These are phyloP conservation scores for Melopsittacus undulatus DNA, from an alignment of 2,797 vertebrate genomes.

Conservation along the genomic window DNA sequence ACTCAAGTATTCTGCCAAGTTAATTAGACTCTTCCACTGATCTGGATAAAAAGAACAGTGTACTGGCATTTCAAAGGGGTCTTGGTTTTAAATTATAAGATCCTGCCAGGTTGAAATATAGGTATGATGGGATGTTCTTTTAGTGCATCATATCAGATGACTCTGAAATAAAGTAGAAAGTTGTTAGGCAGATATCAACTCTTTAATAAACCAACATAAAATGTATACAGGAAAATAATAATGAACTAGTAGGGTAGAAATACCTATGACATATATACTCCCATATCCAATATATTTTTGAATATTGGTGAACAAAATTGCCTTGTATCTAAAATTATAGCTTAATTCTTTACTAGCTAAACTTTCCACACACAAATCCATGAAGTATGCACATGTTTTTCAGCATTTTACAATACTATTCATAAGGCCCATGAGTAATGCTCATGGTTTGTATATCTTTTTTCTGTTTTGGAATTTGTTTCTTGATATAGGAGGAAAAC, in stretches of 20 bases:
- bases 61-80: not conserved
- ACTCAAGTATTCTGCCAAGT: conserved; percentile 66
- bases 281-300: not conserved
- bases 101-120: not conserved
- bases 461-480: not conserved
- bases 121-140: not conserved
- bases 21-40: conserved; percentile 65
- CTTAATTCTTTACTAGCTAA: not conserved
- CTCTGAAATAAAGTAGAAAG: not conserved
- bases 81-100: not conserved
- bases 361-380: not conserved
- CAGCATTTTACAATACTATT: not conserved
- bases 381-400: not conserved
- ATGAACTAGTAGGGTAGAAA: not conserved
- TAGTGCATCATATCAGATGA: not conserved
- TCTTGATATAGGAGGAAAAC: not conserved
- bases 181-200: not conserved
- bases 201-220: not conserved
- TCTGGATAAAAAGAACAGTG: conserved; percentile 45
- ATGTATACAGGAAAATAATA: not conserved
- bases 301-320: not conserved
- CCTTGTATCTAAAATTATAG: not conserved
- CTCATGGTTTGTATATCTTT: not conserved
- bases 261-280: not conserved
- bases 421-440: not conserved